Evolutionary conservation across 1,140 invertebrate species (phyloP).

Genomic region (Brachionus koreanus): DNA sequence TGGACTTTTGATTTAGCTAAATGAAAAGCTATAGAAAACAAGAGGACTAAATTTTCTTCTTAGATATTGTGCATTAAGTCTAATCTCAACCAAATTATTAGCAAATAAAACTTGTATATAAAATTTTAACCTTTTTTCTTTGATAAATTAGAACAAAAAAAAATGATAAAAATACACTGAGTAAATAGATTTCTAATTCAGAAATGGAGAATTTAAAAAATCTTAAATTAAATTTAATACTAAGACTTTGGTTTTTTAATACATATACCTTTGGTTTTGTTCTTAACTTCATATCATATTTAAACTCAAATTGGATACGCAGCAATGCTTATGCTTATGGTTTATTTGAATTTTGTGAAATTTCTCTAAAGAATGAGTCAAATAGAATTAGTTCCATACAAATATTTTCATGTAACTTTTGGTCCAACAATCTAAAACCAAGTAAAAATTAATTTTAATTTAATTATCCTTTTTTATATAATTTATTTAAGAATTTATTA

Average conservation of each 20-base stretch:
- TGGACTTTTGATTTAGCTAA: background rate
- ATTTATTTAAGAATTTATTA: background rate
- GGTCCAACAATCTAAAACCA: constrained; percentile 26
- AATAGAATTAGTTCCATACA: background rate
- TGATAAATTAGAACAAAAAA: background rate
- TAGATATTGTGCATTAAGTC: constrained; percentile 7
- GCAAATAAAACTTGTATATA: background rate
- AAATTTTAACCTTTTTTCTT: constrained; percentile 9
- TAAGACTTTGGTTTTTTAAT: constrained; percentile 32
- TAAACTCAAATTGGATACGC: constrained; percentile 25
- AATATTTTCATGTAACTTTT: constrained; percentile 17
- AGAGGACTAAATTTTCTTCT: background rate
- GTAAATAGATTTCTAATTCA: background rate
- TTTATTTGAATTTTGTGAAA: constrained; percentile 18
- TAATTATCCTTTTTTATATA: background rate
- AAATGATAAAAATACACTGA: background rate
- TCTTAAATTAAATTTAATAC: constrained; percentile 16
- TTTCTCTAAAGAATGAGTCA: background rate
- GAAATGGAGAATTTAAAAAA: constrained; percentile 11
- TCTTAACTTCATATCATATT: constrained; percentile 36
- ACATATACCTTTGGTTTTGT: constrained; percentile 24
- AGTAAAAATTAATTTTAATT: background rate
- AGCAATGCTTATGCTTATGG: background rate
- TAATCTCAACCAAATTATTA: background rate
- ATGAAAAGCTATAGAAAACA: background rate